Percentiles rank a stretch among this genome's conserved stretches.
phyloP scores from a whole-genome alignment of 2,797 vertebrate genomes.

The Loriculus beryllinus region DNA sequence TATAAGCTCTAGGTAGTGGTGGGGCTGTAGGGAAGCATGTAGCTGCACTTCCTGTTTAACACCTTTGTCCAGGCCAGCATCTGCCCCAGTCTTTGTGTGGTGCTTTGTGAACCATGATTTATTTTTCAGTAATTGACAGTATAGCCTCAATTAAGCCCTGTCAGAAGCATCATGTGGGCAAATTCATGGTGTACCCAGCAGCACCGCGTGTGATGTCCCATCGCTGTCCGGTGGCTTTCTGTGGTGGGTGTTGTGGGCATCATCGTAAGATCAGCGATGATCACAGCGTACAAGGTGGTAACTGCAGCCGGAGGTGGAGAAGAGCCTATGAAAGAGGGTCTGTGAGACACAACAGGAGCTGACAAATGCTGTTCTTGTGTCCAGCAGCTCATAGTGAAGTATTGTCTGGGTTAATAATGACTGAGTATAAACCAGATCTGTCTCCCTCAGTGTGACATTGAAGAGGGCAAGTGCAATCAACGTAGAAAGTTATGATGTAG shows the following conservation, averaged over 20 bases:
- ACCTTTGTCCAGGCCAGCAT: not conserved
- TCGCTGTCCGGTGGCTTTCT: rapidly evolving
- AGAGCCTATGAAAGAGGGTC: not conserved
- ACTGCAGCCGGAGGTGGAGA: not conserved
- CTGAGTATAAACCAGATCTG: not conserved
- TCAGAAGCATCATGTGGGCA: not conserved
- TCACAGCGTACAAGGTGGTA: rapidly evolving
- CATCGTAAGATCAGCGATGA: rapidly evolving
- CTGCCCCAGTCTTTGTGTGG: not conserved
- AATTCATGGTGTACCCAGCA: not conserved
- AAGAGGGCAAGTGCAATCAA: not conserved
- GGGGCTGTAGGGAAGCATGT: rapidly evolving
- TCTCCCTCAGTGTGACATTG: rapidly evolving
- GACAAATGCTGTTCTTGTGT: rapidly evolving
- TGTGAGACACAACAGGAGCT: not conserved
- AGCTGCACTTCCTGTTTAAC: not conserved
- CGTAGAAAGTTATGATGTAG: not conserved
- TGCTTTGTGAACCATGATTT: rapidly evolving
- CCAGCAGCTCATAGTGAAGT: not conserved
- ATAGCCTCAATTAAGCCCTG: not conserved
- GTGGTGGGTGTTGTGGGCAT: rapidly evolving
- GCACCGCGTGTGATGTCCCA: not conserved
- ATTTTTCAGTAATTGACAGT: not conserved
- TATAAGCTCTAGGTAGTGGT: rapidly evolving
- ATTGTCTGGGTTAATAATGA: not conserved